Evolutionary conservation across 2,113 vertebrate genomes (phyloP).

Genomic region (Percopsis transmontana): DNA sequence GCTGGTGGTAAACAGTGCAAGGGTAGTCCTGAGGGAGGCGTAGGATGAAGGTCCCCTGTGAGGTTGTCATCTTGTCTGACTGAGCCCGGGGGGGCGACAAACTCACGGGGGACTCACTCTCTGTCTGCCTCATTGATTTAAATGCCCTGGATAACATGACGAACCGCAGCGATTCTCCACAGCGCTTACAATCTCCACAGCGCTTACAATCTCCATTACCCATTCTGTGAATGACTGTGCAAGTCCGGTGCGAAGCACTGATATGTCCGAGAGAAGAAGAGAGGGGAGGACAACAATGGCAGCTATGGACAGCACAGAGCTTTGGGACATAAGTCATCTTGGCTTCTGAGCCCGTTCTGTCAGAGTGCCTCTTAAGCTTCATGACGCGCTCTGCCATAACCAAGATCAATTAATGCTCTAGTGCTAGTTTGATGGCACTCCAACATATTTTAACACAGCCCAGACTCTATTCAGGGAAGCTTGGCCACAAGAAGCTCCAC

Average conservation of each 20-base stretch:
- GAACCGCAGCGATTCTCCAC: conserved; percentile 21
- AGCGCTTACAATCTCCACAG: conserved; percentile 32
- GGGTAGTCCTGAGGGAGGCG: conserved; percentile 61
- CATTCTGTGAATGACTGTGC: background rate
- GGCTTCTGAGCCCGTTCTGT: conserved; percentile 67
- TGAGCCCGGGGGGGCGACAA: conserved; percentile 58
- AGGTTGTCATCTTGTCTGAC: conserved; percentile 68
- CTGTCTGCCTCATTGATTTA: conserved; percentile 63
- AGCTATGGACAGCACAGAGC: conserved; percentile 20
- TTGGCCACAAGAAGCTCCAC: no score
- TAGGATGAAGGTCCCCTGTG: conserved; percentile 64
- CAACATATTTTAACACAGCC: conserved; percentile 18
- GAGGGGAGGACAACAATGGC: conserved; percentile 17
- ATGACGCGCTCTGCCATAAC: conserved; percentile 41
- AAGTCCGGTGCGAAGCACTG: background rate
- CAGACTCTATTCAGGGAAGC: background rate
- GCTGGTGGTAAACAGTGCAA: conserved; percentile 56
- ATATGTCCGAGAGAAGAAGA: background rate
- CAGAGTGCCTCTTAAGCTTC: conserved; percentile 38
- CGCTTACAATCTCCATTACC: conserved; percentile 21
- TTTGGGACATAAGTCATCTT: conserved; percentile 59
- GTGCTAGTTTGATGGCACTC: conserved; percentile 30
- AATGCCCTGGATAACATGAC: conserved; percentile 52
- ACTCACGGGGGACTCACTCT: conserved; percentile 53
- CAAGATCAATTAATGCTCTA: conserved; percentile 34